These are phyloP conservation scores for Oreochromis aureus DNA, from an alignment of 2,113 vertebrate genomes.

Conservation along the genomic window DNA sequence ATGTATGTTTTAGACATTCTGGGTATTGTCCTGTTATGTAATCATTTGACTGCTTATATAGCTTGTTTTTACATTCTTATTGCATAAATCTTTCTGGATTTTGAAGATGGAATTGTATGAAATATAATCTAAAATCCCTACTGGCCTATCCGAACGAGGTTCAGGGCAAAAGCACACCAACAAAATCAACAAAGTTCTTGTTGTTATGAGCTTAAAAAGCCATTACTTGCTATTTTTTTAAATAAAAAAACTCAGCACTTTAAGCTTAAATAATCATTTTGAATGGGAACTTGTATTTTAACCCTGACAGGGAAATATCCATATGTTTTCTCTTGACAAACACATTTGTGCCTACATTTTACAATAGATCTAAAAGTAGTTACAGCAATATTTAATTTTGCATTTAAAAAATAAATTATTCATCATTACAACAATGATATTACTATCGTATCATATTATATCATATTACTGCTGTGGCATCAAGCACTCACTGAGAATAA, in stretches of 20 bases:
- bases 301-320: background rate
- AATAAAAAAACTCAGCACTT: background rate
- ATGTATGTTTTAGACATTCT: background rate
- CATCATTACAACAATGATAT: background rate
- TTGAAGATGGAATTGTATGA: background rate
- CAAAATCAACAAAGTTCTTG: background rate
- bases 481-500: background rate
- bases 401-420: background rate
- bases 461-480: background rate
- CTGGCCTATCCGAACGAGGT: background rate
- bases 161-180: background rate
- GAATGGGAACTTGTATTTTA: background rate
- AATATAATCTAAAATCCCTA: background rate
- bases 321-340: background rate
- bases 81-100: background rate
- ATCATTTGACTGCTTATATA: background rate
- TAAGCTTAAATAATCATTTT: background rate
- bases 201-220: background rate
- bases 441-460: background rate
- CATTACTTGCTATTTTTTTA: background rate
- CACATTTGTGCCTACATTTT: background rate
- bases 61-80: background rate
- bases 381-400: background rate
- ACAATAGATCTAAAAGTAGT: slow-evolving; percentile 7
- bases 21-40: background rate